Evolutionary conservation across 2,113 vertebrate species (phyloP), one percentile per base, ranked within the genome.

Genomic region (Oryzias melastigma): DNA sequence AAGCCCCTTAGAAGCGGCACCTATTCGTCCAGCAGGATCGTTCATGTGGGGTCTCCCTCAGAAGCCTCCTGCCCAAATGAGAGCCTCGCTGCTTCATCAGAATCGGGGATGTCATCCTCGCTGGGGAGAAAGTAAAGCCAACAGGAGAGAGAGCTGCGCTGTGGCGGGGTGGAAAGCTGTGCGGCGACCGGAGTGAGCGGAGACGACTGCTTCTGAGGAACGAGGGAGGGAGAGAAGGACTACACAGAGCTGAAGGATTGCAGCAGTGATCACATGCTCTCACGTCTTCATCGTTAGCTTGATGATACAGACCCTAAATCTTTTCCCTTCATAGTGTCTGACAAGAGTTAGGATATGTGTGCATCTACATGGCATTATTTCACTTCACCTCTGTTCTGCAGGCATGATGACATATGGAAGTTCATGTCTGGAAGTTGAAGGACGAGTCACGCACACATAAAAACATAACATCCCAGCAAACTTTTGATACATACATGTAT

Each of bases 31-130:
- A 88, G 92, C 90, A 92, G 95, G 79, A 92, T 93, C 71, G 84
- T 82, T 82, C 91, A 88, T 91, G 84, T 93, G 93, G 95, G 89
- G 93, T 95, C 92, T 92, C 92, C 80, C 83, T 89, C 73, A 92
- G 92, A 89, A 92, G 94, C 93, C 90, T 94, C 92, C 92, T 87
- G 91, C 91, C 90, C 80, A 81, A 88, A 90, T 90, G 93, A 83
- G 60, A 68, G 93, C 91, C 93, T 93, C 90, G 94, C 92, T 87
- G 95, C 88, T 92, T 96, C 93, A 93, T 96, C 94, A 90, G 90
- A 94, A 94, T 94, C 87, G 86, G 90, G 94, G 91, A 92, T 94
- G 92, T 95, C 97, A 97, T 99, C 94, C 79, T 96, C 94, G 90
- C 86, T 90, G 91, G 90, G 93, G 91, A 80, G 77, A 92, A 92